Base-by-base conservation (phyloP, 2,888 invertebrate species). In the Mesorhabditis belari region DNA sequence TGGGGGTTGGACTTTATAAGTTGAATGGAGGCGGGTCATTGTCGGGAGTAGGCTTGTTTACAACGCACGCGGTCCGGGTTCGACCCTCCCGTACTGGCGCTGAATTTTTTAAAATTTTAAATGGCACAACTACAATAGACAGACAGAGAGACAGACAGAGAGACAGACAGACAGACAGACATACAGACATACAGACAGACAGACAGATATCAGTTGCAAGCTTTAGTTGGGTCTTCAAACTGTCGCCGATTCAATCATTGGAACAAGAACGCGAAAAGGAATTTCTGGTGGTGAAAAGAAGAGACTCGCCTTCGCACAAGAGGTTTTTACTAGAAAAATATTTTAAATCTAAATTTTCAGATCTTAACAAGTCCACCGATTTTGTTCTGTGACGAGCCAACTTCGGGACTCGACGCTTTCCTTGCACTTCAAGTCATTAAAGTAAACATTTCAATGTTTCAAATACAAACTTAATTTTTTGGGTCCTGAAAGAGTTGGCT, bases 231-330 rank as follows among this genome's bases (percentile, higher is more conserved):
- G 73, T 4, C 59, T 89, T 88, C 0, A 82, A 91, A 3, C 84
- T 85, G 1, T 86, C 87, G 85, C 88, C 9, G 85, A 89, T 70
- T 88, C 89, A 0, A 85, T 87, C 61, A 93, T 95, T 61, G 93
- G 92, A 1, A 86, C 87, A 0, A 84, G 69, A 12, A 89, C 88
- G 29, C 87, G 88, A 19, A 91, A 90, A 81, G 89, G 91, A 0
- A 84, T 95, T 1, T 94, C 93, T 0, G 94, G 94, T 0, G 95
- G 95, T 0, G 95, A 95, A 81, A 88, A 89, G 79, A 94, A 94
- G 80, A 85, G 94, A 60, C 84, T 95, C 24, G 89, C 93, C 0
- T 93, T 95, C 81, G 94, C 93, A 5, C 88, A 91, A 0, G 94
- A 94, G 85, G 90, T 90, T 82, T 75, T 24, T 51, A n/a, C 12